Base-by-base conservation (phyloP, 2,888 invertebrate genomes). In the Escarpia spicata region DNA sequence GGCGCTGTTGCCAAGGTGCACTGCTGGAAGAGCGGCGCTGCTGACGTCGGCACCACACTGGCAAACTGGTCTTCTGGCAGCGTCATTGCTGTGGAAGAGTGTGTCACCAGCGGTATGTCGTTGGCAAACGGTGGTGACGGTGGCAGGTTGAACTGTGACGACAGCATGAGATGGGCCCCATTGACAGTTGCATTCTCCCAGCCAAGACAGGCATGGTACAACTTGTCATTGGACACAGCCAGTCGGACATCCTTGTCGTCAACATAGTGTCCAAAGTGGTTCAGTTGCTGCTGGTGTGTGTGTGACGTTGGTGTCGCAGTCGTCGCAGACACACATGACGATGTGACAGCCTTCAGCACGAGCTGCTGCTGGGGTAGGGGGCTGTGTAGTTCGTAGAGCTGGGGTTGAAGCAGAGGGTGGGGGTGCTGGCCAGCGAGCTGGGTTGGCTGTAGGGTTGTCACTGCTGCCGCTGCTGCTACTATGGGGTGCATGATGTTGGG, bases 151-250 rank as follows among this genome's bases (percentile, higher is more conserved):
- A 96, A 94, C 19, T 94, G 94, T n/a, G 95, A 93, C 19, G 94
- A 95, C 15, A 95, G 92, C 92, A 95, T 94, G 44, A 95, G 60
- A 92, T 94, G 92, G 95, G 93, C 43, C 95, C 90, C 94, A 93
- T 96, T 95, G 92, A 95, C 95, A 2, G 95, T 93, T n/a, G 45
- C 93, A 92, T 95, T 96, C 92, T 96, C 96, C 96, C 96, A 96
- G 91, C 96, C 96, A 58, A 96, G 95, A 92, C 95, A 96, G 1
- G 96, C 95, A 94, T 96, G 95, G 92, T 95, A 95, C 52, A 96
- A 94, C 92, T 96, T 96, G 91, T 96, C 96, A 90, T 96, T 43
- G 52, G 92, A 75, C 26, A 75, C 75, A 6, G 75, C 75, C 60
- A 60, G 26, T 60, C 60, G 15, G 19, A 60, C 60, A 26, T 60